Conservation (phyloP, 2,888 invertebrate genomes). For the Pterostichus madidus region DNA sequence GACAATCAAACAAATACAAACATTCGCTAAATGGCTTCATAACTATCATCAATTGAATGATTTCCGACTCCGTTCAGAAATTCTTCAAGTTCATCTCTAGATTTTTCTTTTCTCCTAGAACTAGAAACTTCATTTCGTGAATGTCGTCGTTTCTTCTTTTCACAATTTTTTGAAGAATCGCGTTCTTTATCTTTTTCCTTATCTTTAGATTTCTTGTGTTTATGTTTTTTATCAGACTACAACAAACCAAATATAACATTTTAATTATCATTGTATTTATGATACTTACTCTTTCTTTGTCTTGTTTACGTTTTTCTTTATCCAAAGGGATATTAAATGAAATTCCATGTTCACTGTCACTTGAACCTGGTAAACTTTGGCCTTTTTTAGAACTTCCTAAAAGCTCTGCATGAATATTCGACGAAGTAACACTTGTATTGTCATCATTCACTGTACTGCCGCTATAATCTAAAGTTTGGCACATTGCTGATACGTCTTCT, state of each 20-base stretch:
- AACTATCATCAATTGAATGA: constrained; percentile 80
- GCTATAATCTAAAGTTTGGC: constrained; percentile 78
- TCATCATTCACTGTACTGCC: constrained; percentile 79
- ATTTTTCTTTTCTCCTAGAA: constrained; percentile 76
- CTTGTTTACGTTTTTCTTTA: constrained; percentile 74
- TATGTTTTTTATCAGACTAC: constrained; percentile 74
- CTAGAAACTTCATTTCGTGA: constrained; percentile 76
- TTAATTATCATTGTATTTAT: constrained; percentile 34
- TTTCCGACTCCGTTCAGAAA: constrained; percentile 81
- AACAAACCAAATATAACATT: constrained; percentile 67
- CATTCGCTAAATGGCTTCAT: constrained; percentile 80
- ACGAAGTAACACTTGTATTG: constrained; percentile 79
- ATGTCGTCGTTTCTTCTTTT: constrained; percentile 73
- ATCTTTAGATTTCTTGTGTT: constrained; percentile 78
- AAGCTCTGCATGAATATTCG: constrained; percentile 79
- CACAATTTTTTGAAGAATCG: constrained; percentile 59
- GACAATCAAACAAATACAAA: constrained; percentile 29
- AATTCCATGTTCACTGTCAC: constrained; percentile 76
- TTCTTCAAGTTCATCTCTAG: constrained; percentile 81
- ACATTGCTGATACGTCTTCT: constrained; percentile 77
- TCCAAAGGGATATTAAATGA: constrained; percentile 74
- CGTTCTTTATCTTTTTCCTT: constrained; percentile 79
- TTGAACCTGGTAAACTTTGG: constrained; percentile 79
- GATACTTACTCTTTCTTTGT: constrained; percentile 78
- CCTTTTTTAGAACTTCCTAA: constrained; percentile 80